Percentiles rank a stretch among this genome's conserved stretches.
Conservation (phyloP, 2,113 vertebrate genomes). For the Euleptes europaea region DNA sequence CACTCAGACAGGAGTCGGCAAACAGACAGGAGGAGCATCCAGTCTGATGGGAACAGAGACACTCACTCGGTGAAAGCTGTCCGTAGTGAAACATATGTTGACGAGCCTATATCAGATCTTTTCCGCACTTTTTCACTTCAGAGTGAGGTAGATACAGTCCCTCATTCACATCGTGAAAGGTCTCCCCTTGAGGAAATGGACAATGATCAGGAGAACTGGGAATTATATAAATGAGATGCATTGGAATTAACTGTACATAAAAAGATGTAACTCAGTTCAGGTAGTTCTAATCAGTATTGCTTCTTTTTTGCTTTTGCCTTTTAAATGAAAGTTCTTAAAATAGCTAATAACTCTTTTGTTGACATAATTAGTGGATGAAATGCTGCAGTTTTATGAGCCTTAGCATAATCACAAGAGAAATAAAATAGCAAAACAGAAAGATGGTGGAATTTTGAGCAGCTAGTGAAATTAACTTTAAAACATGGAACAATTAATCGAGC, state of each 20-base stretch:
- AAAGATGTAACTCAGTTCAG: not conserved
- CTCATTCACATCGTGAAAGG: not conserved
- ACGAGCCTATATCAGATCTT: constrained; percentile 17
- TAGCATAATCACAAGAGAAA: not conserved
- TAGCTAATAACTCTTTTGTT: not conserved
- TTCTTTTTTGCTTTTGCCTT: not conserved
- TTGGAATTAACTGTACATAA: not conserved
- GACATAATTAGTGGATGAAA: not conserved
- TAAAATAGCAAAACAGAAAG: not conserved
- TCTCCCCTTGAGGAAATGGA: constrained; percentile 10
- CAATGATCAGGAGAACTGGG: constrained; percentile 24
- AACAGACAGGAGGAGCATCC: not conserved
- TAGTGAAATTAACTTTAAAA: not conserved
- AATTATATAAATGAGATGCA: not conserved
- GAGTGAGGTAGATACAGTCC: constrained; percentile 7
- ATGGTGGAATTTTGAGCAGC: not conserved
- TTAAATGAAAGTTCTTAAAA: not conserved
- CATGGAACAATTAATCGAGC: not conserved
- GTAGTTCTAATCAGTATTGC: not conserved
- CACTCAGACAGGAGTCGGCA: not conserved
- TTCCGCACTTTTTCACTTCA: constrained; percentile 23
- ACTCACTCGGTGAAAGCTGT: not conserved
- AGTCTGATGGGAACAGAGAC: constrained; percentile 8
- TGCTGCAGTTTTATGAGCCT: not conserved
- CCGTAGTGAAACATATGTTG: not conserved